These are phyloP conservation scores for Pristionchus exspectatus DNA, from an alignment of 2,888 invertebrate species.

Conservation along the genomic window DNA sequence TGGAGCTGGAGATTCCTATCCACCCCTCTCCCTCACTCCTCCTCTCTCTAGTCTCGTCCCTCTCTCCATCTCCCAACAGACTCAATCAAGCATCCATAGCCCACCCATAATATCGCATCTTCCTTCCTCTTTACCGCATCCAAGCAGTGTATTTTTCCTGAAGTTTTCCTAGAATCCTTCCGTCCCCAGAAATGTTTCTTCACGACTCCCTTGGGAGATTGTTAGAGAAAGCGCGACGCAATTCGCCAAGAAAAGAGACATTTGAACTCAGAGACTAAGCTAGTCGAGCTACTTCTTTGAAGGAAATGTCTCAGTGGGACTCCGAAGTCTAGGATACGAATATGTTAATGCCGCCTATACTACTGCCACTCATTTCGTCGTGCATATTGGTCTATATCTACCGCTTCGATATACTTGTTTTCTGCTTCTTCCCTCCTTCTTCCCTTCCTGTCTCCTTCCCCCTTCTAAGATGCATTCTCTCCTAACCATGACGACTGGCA, in stretches of 20 bases:
- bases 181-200: slow-evolving; percentile 15
- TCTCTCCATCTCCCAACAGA: slow-evolving; percentile 16
- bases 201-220: slow-evolving; percentile 21
- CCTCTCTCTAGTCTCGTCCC: neutral
- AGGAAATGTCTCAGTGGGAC: neutral
- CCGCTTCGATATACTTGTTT: slow-evolving; percentile 30
- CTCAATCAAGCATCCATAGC: slow-evolving; percentile 37
- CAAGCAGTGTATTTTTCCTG: slow-evolving; percentile 6
- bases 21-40: neutral
- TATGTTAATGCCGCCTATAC: neutral
- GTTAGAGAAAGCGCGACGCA: slow-evolving; percentile 8
- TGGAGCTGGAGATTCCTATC: neutral
- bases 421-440: neutral
- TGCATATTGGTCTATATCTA: slow-evolving; percentile 11
- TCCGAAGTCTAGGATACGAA: neutral
- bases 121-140: neutral
- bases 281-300: neutral
- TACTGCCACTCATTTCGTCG: slow-evolving; percentile 4
- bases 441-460: slow-evolving; percentile 5
- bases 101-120: slow-evolving; percentile 25
- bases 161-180: neutral
- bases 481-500: slow-evolving; percentile 1
- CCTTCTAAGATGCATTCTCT: slow-evolving; percentile 17
- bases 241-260: neutral
- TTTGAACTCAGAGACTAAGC: slow-evolving; percentile 12